Base-by-base conservation (phyloP, 2,113 vertebrate genomes). In the Caranx ignobilis region DNA sequence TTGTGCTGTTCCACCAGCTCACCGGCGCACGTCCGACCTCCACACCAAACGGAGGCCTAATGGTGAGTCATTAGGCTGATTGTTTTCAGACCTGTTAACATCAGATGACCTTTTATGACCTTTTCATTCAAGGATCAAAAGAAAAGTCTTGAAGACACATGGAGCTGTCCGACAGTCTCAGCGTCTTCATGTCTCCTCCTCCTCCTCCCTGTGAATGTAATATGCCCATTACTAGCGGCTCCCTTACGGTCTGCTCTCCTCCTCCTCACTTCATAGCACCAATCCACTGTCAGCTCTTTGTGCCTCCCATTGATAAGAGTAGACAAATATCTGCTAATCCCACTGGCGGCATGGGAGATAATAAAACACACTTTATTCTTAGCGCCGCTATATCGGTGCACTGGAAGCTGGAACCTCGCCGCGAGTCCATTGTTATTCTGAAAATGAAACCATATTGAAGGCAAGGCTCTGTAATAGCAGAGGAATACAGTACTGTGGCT, bases 351-450 rank as follows among this genome's bases (percentile, higher is more conserved):
- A 37, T 18, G 37, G 21, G 45, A 74, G 55, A 56, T 64, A 35
- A 77, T 64, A 83, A 83, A 84, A 76, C 59, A 41, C 70, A n/a
- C 34, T 37, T 55, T 48, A 45, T 72, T 67, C 19, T 64, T 70
- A 18, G 54, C 47, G 56, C 55, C n/a, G 47, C 65, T 61, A 45
- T 50, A 11, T 82, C 5, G 0, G 19, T 12, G 57, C 55, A 43
- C 18, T 83, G 54, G 56, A 73, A 70, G 32, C 39, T 62, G 56
- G 60, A 81, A 72, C 63, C 34, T 2, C 11, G 47, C 74, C 77
- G 55, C 7, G 3, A 77, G 32, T 37, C 54, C 63, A 82, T 87
- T 83, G 79, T 86, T 87, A 79, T 89, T 72, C 79, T 79, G 60
- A 77, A 77, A 89, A 79, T 56, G 50, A 87, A 78, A 63, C 34